phyloP scores from a whole-genome alignment of 2,113 vertebrate genomes.

The Pseudorasbora parva region DNA sequence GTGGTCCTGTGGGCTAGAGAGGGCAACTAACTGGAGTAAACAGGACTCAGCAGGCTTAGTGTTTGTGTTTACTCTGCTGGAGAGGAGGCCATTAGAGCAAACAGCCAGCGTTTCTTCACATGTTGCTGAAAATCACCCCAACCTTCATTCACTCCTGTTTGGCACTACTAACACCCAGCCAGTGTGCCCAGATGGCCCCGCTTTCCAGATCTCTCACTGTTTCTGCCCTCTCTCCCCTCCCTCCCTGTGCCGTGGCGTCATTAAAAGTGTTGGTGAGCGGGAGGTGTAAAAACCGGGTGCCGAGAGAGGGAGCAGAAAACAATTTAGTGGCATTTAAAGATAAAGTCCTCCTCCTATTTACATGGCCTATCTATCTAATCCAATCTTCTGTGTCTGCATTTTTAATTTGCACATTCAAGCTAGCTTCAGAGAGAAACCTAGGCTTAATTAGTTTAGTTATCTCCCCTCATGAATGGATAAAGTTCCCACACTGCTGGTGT shows the following conservation, averaged over 20 bases:
- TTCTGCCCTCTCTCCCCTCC: slow-evolving; percentile 36
- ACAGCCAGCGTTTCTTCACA: slow-evolving; percentile 59
- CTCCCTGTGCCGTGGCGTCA: not conserved
- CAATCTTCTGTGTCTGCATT: slow-evolving; percentile 70
- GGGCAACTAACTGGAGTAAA: slow-evolving; percentile 57
- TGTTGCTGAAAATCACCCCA: slow-evolving; percentile 57
- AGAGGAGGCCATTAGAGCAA: slow-evolving; percentile 60
- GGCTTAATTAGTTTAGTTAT: slow-evolving; percentile 81
- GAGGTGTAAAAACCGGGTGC: slow-evolving; percentile 58
- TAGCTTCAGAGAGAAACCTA: slow-evolving; percentile 65
- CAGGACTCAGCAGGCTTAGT: slow-evolving; percentile 59
- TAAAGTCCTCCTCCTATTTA: slow-evolving; percentile 67
- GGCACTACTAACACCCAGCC: slow-evolving; percentile 50
- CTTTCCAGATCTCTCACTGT: slow-evolving; percentile 21
- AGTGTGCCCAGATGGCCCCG: slow-evolving; percentile 49
- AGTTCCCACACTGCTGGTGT: slow-evolving; percentile 71
- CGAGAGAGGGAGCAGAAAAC: slow-evolving; percentile 56
- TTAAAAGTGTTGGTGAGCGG: slow-evolving; percentile 36
- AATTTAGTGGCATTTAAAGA: slow-evolving; percentile 64
- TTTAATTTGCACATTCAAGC: slow-evolving; percentile 73
- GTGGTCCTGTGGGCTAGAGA: slow-evolving; percentile 49
- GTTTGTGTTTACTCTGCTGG: slow-evolving; percentile 62
- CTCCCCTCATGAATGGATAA: slow-evolving; percentile 72
- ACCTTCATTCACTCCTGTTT: slow-evolving; percentile 58
- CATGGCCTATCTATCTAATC: slow-evolving; percentile 77